Evolutionary conservation across 2,888 invertebrate species (phyloP), one percentile per base, ranked within the genome.

Genomic region (Melieria picta): DNA sequence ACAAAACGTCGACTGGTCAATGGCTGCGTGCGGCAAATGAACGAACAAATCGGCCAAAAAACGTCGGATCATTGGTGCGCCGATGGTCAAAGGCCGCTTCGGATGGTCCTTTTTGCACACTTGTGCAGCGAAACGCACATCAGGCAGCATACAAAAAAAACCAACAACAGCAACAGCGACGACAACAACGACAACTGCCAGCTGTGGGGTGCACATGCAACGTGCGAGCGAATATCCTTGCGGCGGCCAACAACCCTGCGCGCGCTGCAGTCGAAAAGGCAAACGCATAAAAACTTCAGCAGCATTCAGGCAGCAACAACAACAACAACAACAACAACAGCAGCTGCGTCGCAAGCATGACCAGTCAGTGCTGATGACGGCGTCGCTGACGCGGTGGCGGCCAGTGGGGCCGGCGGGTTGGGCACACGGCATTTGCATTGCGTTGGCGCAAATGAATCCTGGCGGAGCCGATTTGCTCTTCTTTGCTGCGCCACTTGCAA

Each of bases 221-320:
- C 30, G 30, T 30, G 30, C 30, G 30, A 30, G 30, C 30, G 30
- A 30, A 30, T 30, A 30, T 30, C 30, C 30, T 30, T 30, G 30
- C 30, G 30, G 30, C 30, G 30, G 30, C 30, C 30, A 30, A 30
- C 30, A 30, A 30, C 30, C 30, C 30, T 30, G 2, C 30, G 30
- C 30, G 30, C 30, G 30, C 30, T 30, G 30, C 30, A 30, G 30
- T 30, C 56, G 46, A 69, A 69, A 63, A 46, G 69, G 48, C 62
- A 69, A 69, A 69, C 69, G 69, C 69, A 69, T 69, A 63, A 69
- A 63, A 69, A 69, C 63, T 69, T 69, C 55, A 55, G 62, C 48
- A 63, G 69, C 61, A 67, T 67, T 50, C 47, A 50, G 66, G 10
- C 30, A 30, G 2, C 30, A 30, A 30, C 2, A 30, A 30, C 30